These are phyloP conservation scores for Elymnias hypermnestra DNA, from an alignment of 1,140 invertebrate genomes.

Conservation along the genomic window DNA sequence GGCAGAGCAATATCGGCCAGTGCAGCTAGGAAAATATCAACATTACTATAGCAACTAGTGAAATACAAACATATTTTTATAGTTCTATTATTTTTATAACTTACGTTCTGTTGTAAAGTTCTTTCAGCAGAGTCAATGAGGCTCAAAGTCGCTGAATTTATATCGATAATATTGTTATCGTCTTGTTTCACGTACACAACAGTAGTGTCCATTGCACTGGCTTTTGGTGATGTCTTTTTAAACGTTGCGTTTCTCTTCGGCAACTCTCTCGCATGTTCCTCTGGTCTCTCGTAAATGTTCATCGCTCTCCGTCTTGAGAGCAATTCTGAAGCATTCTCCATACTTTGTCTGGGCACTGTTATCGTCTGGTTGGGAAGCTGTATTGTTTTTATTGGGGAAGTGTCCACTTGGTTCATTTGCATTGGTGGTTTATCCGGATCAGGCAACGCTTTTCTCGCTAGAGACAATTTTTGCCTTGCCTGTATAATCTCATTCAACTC, in stretches of 20 bases:
- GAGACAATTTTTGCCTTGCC: conserved; percentile 59
- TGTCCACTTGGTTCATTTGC: conserved; percentile 32
- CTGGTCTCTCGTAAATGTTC: conserved; percentile 36
- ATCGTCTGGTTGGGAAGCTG: conserved; percentile 62
- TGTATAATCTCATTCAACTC: conserved; percentile 70
- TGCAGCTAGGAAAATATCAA: too few species aligned
- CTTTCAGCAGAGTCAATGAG: conserved; percentile 51
- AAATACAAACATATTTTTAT: background rate
- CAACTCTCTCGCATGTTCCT: conserved; percentile 46
- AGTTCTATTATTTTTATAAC: conserved; percentile 1
- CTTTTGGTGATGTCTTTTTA: conserved; percentile 55
- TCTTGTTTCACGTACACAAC: conserved; percentile 57
- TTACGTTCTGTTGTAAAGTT: conserved; percentile 44
- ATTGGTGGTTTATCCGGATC: conserved; percentile 39
- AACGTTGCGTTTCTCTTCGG: conserved; percentile 70
- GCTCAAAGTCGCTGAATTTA: conserved; percentile 61
- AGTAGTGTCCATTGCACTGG: conserved; percentile 46
- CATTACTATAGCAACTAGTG: too few species aligned
- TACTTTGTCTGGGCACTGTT: conserved; percentile 55
- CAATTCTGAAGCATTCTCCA: conserved; percentile 61
- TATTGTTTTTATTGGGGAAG: conserved; percentile 51
- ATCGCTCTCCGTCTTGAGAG: conserved; percentile 52
- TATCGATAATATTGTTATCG: conserved; percentile 61
- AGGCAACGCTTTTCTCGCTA: conserved; percentile 57
- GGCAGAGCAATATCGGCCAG: too few species aligned